Evolutionary conservation across 2,113 vertebrate species (phyloP).

Genomic region (Vimba vimba): DNA sequence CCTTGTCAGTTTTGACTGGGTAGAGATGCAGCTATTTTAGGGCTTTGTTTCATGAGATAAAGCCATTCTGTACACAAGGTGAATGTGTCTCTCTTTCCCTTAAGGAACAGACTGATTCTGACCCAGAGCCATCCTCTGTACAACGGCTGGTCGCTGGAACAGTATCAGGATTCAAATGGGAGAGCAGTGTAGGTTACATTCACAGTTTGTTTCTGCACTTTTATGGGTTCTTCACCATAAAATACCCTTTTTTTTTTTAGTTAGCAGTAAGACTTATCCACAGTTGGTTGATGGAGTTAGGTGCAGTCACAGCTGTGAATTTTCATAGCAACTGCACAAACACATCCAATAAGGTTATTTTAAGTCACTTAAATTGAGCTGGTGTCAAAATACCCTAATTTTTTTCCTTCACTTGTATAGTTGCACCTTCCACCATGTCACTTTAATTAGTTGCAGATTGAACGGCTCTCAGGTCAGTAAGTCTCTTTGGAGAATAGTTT

Average conservation of each 20-base stretch:
- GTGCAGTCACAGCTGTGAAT: neutral
- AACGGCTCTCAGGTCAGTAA: slow-evolving; percentile 14
- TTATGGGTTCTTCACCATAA: slow-evolving; percentile 57
- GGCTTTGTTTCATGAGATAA: slow-evolving; percentile 20
- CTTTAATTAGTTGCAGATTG: slow-evolving; percentile 7
- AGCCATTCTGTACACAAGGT: slow-evolving; percentile 61
- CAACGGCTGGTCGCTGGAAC: slow-evolving; percentile 91
- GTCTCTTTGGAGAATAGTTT: slow-evolving; percentile 51
- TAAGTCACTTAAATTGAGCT: neutral
- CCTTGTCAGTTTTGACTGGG: slow-evolving; percentile 26
- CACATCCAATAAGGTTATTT: too few relatives aligned
- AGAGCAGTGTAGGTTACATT: slow-evolving; percentile 83
- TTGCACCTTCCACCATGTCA: neutral
- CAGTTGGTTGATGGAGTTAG: neutral
- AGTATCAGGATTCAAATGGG: slow-evolving; percentile 94
- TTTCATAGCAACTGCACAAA: neutral
- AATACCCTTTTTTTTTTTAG: neutral
- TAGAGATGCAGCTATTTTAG: slow-evolving; percentile 8
- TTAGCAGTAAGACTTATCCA: neutral
- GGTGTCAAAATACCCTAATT: neutral
- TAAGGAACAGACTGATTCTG: slow-evolving; percentile 93
- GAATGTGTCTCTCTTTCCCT: slow-evolving; percentile 73
- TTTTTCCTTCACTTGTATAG: neutral
- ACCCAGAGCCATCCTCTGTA: slow-evolving; percentile 93
- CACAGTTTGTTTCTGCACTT: slow-evolving; percentile 64